A percentile compares a stretch with the other conserved stretches of the same genome.
Evolutionary conservation across 2,113 vertebrate species (phyloP).

Genomic region (Glaucomys volans): DNA sequence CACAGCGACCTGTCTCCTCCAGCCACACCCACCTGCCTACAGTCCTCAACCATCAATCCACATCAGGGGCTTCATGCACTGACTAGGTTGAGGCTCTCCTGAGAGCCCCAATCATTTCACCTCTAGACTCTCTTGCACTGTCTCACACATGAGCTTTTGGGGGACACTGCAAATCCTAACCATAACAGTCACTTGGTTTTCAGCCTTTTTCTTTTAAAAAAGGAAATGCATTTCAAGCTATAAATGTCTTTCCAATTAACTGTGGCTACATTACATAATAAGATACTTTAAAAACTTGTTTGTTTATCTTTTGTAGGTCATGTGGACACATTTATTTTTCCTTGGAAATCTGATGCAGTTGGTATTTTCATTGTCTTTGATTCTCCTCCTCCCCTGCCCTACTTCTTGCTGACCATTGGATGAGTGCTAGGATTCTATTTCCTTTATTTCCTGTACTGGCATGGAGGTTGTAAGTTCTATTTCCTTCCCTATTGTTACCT

Average conservation of each 20-base stretch:
- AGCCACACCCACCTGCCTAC: too few species aligned
- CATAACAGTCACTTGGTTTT: neutral
- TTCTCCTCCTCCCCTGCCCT: accelerated
- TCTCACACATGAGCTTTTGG: too few species aligned
- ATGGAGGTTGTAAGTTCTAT: neutral
- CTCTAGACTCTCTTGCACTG: too few species aligned
- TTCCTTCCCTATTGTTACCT: neutral
- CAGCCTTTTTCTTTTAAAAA: neutral
- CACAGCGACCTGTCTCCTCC: too few species aligned
- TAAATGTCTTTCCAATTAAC: neutral
- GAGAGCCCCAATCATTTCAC: too few species aligned
- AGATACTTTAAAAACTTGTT: neutral
- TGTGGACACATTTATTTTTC: neutral
- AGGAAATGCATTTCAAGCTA: neutral
- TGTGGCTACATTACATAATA: neutral
- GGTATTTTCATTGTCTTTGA: neutral
- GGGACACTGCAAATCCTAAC: too few species aligned
- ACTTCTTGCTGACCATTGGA: neutral
- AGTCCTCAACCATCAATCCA: too few species aligned
- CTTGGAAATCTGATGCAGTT: neutral
- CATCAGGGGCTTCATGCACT: too few species aligned
- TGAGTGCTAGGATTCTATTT: neutral
- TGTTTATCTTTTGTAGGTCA: neutral
- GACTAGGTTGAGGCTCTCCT: too few species aligned
- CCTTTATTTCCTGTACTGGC: neutral